Evolutionary conservation across 2,797 vertebrate genomes (phyloP).

Genomic region (Rhincodon typus): DNA sequence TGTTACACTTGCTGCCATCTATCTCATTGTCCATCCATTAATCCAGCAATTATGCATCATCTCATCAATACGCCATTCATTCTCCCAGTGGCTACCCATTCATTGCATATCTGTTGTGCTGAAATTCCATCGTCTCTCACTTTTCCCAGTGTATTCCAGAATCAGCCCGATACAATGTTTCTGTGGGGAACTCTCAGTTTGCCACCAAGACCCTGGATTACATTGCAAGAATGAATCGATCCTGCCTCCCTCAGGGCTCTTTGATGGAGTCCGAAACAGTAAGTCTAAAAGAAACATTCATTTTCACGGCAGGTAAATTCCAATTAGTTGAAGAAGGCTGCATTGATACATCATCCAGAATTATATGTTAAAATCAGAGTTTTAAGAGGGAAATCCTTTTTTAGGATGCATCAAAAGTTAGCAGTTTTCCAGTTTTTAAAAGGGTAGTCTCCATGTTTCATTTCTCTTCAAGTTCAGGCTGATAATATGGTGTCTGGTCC

Average conservation of each 20-base stretch:
- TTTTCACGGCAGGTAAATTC: background rate
- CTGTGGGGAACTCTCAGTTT: conserved; percentile 62
- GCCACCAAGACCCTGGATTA: conserved; percentile 64
- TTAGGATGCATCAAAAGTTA: background rate
- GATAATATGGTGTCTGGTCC: background rate
- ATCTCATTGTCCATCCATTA: background rate
- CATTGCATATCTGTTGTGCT: background rate
- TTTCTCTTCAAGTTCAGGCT: background rate
- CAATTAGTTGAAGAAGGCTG: background rate
- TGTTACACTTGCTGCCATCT: background rate
- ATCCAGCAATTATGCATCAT: background rate
- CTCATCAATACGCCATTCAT: background rate
- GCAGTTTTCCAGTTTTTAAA: background rate
- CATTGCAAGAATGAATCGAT: conserved; percentile 72
- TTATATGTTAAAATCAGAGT: background rate
- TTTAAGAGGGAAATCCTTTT: background rate
- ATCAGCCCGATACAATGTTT: conserved; percentile 78
- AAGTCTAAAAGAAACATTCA: conserved; percentile 38
- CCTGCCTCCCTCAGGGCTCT: conserved; percentile 63
- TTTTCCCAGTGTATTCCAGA: conserved; percentile 79
- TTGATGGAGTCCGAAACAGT: conserved; percentile 66
- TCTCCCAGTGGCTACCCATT: background rate
- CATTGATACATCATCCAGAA: background rate
- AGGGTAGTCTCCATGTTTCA: background rate
- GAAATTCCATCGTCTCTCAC: background rate